phyloP scores from a whole-genome alignment of 2,113 vertebrate species.

The Bubo bubo region DNA sequence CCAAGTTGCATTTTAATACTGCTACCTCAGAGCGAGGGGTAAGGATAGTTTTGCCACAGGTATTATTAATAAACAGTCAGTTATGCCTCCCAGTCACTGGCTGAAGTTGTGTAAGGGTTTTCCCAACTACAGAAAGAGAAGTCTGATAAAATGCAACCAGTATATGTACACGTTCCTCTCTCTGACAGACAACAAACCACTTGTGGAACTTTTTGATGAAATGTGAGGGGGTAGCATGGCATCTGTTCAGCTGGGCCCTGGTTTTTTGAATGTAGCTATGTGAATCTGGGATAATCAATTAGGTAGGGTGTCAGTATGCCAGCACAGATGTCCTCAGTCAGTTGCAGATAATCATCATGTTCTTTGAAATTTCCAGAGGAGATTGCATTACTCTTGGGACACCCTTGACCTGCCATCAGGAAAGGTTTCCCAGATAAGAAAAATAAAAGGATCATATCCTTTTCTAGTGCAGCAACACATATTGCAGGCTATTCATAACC shows the following conservation, averaged over 20 bases:
- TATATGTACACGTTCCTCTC: accelerated
- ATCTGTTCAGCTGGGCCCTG: constrained; percentile 60
- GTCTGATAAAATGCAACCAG: background rate
- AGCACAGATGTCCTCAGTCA: constrained; percentile 71
- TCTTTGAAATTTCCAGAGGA: constrained; percentile 64
- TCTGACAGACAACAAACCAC: constrained; percentile 14
- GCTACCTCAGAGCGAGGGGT: background rate
- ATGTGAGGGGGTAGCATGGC: background rate
- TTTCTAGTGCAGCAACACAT: constrained; percentile 2
- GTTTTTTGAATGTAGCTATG: constrained; percentile 8
- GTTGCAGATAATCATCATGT: constrained; percentile 56
- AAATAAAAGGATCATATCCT: constrained; percentile 49
- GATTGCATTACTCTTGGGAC: constrained; percentile 56
- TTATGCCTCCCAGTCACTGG: background rate
- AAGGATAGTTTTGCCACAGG: background rate
- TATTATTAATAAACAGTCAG: background rate
- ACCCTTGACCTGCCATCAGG: constrained; percentile 44
- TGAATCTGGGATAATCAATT: constrained; percentile 61
- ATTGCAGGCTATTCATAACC: constrained; percentile 4
- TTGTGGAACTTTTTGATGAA: constrained; percentile 38
- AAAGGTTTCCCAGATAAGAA: constrained; percentile 61
- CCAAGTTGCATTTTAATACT: background rate
- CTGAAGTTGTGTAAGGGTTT: background rate
- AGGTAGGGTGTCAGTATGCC: constrained; percentile 58
- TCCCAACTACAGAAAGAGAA: background rate